Conservation (phyloP, 2,113 vertebrate species). For the Montifringilla adamsi region DNA sequence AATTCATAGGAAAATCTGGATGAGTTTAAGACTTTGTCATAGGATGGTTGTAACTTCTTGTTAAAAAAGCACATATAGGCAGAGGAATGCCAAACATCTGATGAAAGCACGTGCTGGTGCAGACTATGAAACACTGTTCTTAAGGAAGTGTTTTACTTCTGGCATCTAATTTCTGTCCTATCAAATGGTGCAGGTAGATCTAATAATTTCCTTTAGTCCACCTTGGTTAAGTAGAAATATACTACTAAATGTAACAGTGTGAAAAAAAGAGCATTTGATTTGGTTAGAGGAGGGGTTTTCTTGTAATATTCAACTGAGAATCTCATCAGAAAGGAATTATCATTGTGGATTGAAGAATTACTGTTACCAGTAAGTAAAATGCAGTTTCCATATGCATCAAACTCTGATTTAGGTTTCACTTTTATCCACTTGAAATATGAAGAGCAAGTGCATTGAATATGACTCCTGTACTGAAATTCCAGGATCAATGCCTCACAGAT, state of each 20-base stretch:
- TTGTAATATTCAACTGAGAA: not conserved
- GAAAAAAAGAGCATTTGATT: not conserved
- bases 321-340: not conserved
- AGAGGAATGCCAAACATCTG: not conserved
- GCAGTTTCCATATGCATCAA: not conserved
- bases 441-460: not conserved
- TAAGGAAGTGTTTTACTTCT: conserved; percentile 19
- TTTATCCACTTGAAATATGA: not conserved
- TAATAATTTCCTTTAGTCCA: conserved; percentile 35
- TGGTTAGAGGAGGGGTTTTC: not conserved
- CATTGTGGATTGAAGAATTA: not conserved
- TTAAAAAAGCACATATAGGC: not conserved
- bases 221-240: conserved; percentile 5
- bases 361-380: not conserved
- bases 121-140: conserved; percentile 13
- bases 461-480: not conserved
- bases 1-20: not conserved
- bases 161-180: conserved; percentile 20
- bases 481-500: not conserved
- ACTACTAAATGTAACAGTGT: not conserved
- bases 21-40: not conserved
- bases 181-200: conserved; percentile 37
- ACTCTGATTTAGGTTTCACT: not conserved
- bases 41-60: not conserved
- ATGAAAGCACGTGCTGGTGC: conserved; percentile 6